Evolutionary conservation across 2,113 vertebrate species (phyloP).

Genomic region (Aegypius monachus): DNA sequence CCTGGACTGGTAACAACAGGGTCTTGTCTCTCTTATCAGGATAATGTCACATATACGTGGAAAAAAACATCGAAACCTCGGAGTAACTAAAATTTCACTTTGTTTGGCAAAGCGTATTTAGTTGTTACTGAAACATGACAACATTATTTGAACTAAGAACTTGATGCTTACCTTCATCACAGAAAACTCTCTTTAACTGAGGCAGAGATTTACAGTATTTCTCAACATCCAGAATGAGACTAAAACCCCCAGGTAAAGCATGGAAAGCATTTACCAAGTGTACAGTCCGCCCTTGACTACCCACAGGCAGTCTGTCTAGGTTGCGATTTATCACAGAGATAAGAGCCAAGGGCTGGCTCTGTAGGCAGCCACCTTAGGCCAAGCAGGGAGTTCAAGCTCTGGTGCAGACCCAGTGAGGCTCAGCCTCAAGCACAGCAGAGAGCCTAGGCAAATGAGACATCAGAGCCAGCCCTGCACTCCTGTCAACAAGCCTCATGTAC

Average conservation of each 20-base stretch:
- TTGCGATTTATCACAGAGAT: neutral
- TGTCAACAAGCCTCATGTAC: neutral
- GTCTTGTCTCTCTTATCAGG: neutral
- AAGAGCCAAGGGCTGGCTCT: neutral
- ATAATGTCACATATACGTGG: neutral
- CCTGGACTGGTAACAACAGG: neutral
- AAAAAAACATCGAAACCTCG: neutral
- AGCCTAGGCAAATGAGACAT: neutral
- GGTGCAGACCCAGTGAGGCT: neutral
- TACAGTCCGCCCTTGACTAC: neutral
- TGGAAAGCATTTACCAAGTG: neutral
- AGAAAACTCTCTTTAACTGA: neutral
- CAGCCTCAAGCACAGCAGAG: neutral
- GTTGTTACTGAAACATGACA: neutral
- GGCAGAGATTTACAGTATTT: neutral
- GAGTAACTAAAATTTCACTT: neutral
- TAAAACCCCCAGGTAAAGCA: neutral
- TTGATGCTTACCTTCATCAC: neutral
- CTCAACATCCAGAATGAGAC: neutral
- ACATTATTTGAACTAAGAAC: neutral
- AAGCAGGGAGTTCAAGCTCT: neutral
- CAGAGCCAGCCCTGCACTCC: neutral
- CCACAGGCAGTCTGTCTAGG: accelerated
- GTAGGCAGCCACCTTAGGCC: neutral
- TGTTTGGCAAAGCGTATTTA: neutral